phyloP scores from a whole-genome alignment of 35 echinoderm and acorn worm species.

The Ptychodera flava region DNA sequence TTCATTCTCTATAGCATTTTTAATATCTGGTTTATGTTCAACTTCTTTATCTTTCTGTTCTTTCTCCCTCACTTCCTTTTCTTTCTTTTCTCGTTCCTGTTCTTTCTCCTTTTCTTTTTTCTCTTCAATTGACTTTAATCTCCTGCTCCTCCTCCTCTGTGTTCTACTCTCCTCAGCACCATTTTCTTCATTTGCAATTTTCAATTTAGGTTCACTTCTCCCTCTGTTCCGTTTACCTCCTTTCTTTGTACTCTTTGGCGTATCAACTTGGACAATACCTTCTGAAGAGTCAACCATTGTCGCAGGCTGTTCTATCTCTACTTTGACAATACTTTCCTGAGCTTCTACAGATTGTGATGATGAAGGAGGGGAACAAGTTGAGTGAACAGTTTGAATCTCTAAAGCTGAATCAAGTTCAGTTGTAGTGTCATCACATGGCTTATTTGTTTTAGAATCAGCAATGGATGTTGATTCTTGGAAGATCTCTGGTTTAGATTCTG shows the following conservation, averaged over 20 bases:
- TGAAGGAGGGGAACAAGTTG: too few species aligned
- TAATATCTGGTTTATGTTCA: not conserved
- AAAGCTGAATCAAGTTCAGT: too few species aligned
- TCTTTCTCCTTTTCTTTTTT: constrained; percentile 7
- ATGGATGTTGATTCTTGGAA: too few species aligned
- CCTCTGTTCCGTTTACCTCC: not conserved
- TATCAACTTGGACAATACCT: not conserved
- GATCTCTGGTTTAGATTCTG: too few species aligned
- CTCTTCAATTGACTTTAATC: constrained; percentile 8
- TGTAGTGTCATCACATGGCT: too few species aligned
- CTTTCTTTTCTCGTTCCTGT: not conserved
- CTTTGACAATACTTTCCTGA: too few species aligned
- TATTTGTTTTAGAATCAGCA: too few species aligned
- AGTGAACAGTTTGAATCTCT: too few species aligned
- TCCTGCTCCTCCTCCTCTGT: constrained; percentile 12
- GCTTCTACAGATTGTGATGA: too few species aligned
- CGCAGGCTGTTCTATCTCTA: too few species aligned
- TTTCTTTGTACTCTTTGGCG: not conserved
- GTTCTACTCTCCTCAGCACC: not conserved
- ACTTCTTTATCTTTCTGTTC: not conserved
- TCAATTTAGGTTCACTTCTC: not conserved
- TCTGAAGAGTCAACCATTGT: not conserved
- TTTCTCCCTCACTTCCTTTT: constrained; percentile 6
- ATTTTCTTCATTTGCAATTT: not conserved
- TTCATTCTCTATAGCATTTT: not conserved